Conservation (phyloP, 1,140 invertebrate genomes). For the Thereuonema tuberculata region DNA sequence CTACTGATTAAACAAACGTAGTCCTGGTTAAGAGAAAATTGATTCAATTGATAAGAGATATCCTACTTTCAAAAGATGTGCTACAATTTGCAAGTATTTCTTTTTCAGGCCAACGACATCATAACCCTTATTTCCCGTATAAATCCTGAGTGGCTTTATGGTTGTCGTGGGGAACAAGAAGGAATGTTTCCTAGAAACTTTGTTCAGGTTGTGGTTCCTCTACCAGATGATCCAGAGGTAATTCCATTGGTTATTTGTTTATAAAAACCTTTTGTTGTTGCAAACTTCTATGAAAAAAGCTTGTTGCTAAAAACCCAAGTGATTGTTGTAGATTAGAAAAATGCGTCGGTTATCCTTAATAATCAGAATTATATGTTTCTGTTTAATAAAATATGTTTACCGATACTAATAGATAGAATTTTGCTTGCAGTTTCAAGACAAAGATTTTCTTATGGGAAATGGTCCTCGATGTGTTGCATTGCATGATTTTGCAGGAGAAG, state of each 20-base stretch:
- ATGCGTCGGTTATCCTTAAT: too few species aligned
- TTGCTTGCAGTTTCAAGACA: neutral
- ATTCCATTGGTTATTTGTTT: too few species aligned
- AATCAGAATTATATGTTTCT: slow-evolving; percentile 10
- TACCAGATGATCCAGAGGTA: slow-evolving; percentile 31
- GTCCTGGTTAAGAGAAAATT: too few species aligned
- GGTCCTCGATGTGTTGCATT: slow-evolving; percentile 38
- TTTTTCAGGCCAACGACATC: slow-evolving; percentile 49
- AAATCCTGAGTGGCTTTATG: slow-evolving; percentile 66
- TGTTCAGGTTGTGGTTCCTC: slow-evolving; percentile 56
- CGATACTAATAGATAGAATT: neutral
- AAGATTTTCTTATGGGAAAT: neutral
- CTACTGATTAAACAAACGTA: too few species aligned
- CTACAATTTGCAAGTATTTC: too few species aligned
- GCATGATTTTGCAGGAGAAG: slow-evolving; percentile 46
- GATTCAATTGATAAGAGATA: too few species aligned
- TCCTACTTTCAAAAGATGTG: too few species aligned
- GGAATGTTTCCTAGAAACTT: slow-evolving; percentile 71
- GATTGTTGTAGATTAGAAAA: too few species aligned
- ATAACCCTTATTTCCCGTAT: slow-evolving; percentile 50
- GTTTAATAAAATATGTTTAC: neutral
- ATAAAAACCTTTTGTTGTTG: too few species aligned
- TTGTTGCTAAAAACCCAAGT: too few species aligned
- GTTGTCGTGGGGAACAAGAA: slow-evolving; percentile 44
- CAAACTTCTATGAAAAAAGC: too few species aligned